Base-by-base conservation (phyloP, 92 coral and sea anemone genomes). In the Paragorgia papillata region DNA sequence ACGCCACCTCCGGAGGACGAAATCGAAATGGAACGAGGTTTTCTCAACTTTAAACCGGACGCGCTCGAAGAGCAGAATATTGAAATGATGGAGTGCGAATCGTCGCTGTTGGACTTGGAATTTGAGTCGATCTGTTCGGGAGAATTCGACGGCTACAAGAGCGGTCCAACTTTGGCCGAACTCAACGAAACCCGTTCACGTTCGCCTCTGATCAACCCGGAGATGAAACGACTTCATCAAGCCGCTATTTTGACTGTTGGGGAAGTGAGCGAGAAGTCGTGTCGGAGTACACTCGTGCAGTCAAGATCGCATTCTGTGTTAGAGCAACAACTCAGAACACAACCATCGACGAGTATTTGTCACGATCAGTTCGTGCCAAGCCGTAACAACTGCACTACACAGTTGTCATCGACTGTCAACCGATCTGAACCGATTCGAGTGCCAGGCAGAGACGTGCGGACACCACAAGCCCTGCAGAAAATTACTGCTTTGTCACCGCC, bases 201-300 rank as follows among this genome's bases (percentile, higher is more conserved):
- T 40, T 95, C 99, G 1, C 99, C 99, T 14, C 85, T 95, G 54
- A 91, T 95, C 41, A 95, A 95, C 57, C 99, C 99, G 1, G 99
- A 95, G 77, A 95, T 95, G 99, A 96, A 95, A 84, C 81, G 99
- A 59, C 89, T 95, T 5, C 99, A 95, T 79, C 99, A 96, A 30
- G 88, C 89, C 15, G 99, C 99, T 27, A 91, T 96, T 43, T 84
- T 88, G 29, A 84, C 89, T 29, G 97, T 87, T n/a, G 85, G 70
- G n/a, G 92, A 71, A 21, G 54, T 64, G 37, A 58, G 40, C 9
- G 78, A 53, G 25, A 62, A 69, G 57, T 56, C 75, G 82, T 33
- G 82, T 79, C 26, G 73, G 59, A 46, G 73, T 49, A 3, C 80
- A 66, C 25, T 40, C 30, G 56, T 1, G 6, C 57, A 53, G 21